Evolutionary conservation across 2,797 vertebrate genomes (phyloP), one percentile per base, ranked within the genome.

Genomic region (Pseudochirops cupreus): DNA sequence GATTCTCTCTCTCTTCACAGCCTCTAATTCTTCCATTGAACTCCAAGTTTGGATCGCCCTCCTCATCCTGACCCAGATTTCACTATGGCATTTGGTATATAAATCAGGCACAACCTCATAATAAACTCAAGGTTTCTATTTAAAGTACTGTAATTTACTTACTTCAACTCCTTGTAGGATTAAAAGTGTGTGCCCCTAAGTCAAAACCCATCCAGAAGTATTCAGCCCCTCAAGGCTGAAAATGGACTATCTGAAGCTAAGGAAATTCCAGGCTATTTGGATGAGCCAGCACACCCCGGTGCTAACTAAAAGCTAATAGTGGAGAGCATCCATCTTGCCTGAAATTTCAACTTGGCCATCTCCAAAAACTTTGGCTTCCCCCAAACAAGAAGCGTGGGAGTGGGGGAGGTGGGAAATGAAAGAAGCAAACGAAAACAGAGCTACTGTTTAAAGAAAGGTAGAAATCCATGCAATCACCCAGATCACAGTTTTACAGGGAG

Each of bases 11-110:
- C 95, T 96, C 29, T 98, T 93, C 82, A 57, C 98, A 99, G 99
- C 98, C 89, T 98, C 98, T 94, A 98, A 98, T 97, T 98, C 99
- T 93, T 98, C 99, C 13, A 92, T 59, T 16, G 96, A 98, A 59
- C 97, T 16, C 95, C 97, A 96, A 11, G 96, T 97, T 55, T 98
- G 10, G 97, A 98, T 57, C 0, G 92, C 98, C 90, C 97, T 98
- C 3, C 97, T 99, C 96, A 31, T 98, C 92, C 26, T 33, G 31
- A 97, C 97, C 92, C 99, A 99, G 98, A 97, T 99, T 93, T 98
- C 98, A 87, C 93, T 99, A 93, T 98, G 99, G 98, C 98, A 96
- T 95, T 95, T 94, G 16, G 50, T 97, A 12, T 98, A 98, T 95
- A 98, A 93, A 92, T 91, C 92, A 97, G 98, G 95, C 97, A 96